Conservation (phyloP, 2,797 vertebrate genomes). For the Microtus obscurus region DNA sequence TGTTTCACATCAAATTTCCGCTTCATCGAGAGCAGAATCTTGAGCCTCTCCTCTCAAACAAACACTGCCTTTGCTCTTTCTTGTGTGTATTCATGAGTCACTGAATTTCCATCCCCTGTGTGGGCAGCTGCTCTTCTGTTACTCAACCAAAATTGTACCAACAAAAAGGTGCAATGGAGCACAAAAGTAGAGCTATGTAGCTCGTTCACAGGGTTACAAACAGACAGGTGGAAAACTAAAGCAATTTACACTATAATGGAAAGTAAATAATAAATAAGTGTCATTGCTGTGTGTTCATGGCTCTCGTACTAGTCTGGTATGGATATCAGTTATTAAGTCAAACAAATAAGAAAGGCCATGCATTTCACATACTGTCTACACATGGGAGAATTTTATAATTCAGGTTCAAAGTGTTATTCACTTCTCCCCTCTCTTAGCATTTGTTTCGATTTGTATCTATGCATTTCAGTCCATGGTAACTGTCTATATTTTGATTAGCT, state of each 20-base stretch:
- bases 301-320: neutral
- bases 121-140: conserved; percentile 3
- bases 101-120: conserved; percentile 21
- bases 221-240: conserved; percentile 26
- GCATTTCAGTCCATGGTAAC: neutral
- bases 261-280: neutral
- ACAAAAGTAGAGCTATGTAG: neutral
- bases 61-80: conserved; percentile 10
- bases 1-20: conserved; percentile 63
- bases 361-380: neutral
- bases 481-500: neutral
- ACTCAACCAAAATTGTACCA: neutral
- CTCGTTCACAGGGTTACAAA: neutral
- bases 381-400: neutral
- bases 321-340: neutral
- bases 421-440: neutral
- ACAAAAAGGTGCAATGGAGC: neutral
- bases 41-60: conserved; percentile 36
- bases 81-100: conserved; percentile 59
- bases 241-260: conserved; percentile 5
- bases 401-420: neutral
- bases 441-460: neutral
- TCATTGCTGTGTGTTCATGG: neutral
- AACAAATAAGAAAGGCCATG: neutral
- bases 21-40: conserved; percentile 15